Percentiles rank a stretch among this genome's conserved stretches.
Evolutionary conservation across 2,888 invertebrate genomes (phyloP).

Genomic region (Diarsia mendica): DNA sequence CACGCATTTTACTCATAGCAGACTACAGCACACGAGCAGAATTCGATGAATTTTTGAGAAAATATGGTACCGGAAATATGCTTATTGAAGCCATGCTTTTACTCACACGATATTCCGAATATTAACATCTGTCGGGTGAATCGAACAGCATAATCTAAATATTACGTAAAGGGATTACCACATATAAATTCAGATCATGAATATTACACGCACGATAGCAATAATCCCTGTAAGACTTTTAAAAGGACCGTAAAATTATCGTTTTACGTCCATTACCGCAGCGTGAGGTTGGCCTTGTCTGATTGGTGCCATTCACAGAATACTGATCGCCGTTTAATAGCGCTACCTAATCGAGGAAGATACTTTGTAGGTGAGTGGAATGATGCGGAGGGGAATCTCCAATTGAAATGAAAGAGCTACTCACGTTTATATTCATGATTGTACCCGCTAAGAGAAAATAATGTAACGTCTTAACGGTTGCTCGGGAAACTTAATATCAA

Average conservation of each 20-base stretch:
- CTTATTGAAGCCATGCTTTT: slow-evolving; percentile 35
- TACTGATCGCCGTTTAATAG: slow-evolving; percentile 65
- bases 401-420: slow-evolving; percentile 47
- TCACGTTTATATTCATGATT: slow-evolving; percentile 49
- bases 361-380: slow-evolving; percentile 55
- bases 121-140: slow-evolving; percentile 44
- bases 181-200: slow-evolving; percentile 49
- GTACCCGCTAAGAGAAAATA: slow-evolving; percentile 25
- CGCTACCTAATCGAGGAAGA: slow-evolving; percentile 55
- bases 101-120: slow-evolving; percentile 41
- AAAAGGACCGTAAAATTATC: slow-evolving; percentile 66
- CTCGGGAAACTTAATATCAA: slow-evolving; percentile 32
- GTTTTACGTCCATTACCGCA: slow-evolving; percentile 62
- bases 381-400: slow-evolving; percentile 40
- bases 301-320: slow-evolving; percentile 65
- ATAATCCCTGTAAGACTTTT: slow-evolving; percentile 60
- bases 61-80: slow-evolving; percentile 46
- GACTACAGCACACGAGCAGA: slow-evolving; percentile 22
- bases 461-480: slow-evolving; percentile 42
- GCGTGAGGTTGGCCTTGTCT: slow-evolving; percentile 59
- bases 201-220: slow-evolving; percentile 59
- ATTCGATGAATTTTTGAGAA: slow-evolving; percentile 45
- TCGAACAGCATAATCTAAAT: slow-evolving; percentile 40
- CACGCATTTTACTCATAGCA: slow-evolving; percentile 33
- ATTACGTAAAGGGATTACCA: slow-evolving; percentile 38